Percentiles rank a stretch among this genome's conserved stretches.
Conservation (phyloP, 2,113 vertebrate species). For the Salvelinus namaycush region DNA sequence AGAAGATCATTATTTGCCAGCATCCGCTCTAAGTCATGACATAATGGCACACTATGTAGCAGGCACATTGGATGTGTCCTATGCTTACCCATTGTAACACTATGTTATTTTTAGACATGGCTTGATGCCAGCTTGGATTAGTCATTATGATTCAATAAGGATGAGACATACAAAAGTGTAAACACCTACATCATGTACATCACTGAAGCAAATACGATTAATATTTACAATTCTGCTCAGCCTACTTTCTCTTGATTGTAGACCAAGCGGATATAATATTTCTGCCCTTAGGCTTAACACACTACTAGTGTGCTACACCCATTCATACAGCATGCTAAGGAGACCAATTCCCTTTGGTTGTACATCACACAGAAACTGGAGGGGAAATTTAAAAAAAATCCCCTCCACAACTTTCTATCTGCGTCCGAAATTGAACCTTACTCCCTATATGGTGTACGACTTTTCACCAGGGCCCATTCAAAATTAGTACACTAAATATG, state of each 20-base stretch:
- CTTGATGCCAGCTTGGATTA: slow-evolving; percentile 23
- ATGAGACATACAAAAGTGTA: not conserved
- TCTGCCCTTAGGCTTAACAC: not conserved
- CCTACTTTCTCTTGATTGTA: not conserved
- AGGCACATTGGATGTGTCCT: slow-evolving; percentile 2
- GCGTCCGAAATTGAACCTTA: no score
- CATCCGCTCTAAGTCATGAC: slow-evolving; percentile 36
- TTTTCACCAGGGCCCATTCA: no score
- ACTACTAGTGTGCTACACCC: no score
- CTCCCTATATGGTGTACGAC: no score
- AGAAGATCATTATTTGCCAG: slow-evolving; percentile 29
- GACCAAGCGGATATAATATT: not conserved
- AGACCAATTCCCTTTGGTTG: not conserved
- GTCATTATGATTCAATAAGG: not conserved
- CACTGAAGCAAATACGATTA: not conserved
- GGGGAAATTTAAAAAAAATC: not conserved
- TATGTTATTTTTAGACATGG: slow-evolving; percentile 61
- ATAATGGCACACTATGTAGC: slow-evolving; percentile 29
- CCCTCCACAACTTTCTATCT: slow-evolving; percentile 18
- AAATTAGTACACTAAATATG: no score
- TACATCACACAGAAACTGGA: not conserved
- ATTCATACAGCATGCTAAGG: not conserved
- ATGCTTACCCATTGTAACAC: not conserved
- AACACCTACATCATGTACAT: not conserved
- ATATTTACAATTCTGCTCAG: not conserved